Conservation (phyloP, 2,113 vertebrate genomes). For the Rhagologus leucostigma region DNA sequence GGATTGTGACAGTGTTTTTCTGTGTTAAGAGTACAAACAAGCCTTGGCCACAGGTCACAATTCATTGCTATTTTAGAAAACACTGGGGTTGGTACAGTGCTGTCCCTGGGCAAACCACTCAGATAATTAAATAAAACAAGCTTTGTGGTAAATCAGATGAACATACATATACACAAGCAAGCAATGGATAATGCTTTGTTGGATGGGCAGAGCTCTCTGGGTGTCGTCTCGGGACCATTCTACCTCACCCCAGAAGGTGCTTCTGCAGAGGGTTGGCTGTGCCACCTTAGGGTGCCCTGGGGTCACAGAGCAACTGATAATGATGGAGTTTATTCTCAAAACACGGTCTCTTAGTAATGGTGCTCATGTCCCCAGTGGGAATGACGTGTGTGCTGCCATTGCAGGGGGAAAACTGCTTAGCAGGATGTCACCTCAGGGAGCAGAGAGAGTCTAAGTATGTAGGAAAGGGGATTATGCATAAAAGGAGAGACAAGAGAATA, state of each 20-base stretch:
- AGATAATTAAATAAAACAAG: neutral
- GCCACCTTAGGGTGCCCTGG: neutral
- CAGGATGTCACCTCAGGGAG: neutral
- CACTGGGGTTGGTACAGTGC: neutral
- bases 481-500: neutral
- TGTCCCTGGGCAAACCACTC: neutral
- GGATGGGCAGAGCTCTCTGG: neutral
- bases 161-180: neutral
- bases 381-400: neutral
- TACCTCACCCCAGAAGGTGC: neutral
- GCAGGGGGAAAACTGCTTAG: neutral
- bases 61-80: conserved; percentile 9
- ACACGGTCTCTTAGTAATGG: neutral
- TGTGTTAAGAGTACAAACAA: conserved; percentile 24
- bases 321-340: neutral
- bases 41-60: conserved; percentile 31
- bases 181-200: neutral
- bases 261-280: neutral
- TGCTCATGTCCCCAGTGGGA: neutral
- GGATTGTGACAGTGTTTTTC: neutral
- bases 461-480: neutral
- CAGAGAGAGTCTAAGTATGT: neutral
- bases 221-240: neutral
- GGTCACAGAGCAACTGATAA: neutral
- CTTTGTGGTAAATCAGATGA: neutral